Base-by-base conservation (phyloP, 2,888 invertebrate species). In the Phaedon cochleariae region DNA sequence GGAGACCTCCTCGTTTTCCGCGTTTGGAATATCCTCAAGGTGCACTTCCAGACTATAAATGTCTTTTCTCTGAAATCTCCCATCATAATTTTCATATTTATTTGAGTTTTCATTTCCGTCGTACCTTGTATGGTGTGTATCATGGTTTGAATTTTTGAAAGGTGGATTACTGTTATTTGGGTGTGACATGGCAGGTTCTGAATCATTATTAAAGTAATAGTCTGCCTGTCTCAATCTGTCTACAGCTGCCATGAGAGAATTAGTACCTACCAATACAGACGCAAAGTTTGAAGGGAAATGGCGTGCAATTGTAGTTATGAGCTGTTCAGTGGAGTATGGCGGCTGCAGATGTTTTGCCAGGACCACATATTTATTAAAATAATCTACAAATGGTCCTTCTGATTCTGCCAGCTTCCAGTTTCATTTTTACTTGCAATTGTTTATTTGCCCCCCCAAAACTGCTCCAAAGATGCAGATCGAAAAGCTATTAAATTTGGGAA, bases 281-380 rank as follows among this genome's bases (percentile, higher is more conserved):
- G 57, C 31, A 7, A 57, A 10, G 20, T 34, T 29, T 22, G 45
- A 18, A 18, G 31, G 29, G 10, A 58, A 58, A 26, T 58, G 46
- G 12, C 46, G 22, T 9, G 58, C 58, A 41, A 58, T 58, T 29
- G 58, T 58, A 46, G 26, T 3, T 45, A 58, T 20, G 12, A 58
- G 46, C 17, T 46, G 58, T 20, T 41, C 7, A n/a, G 15, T 7
- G 18, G 22, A 17, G 41, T 58, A 58, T 5, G 58, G 57, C 7
- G 45, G 46, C 4, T 58, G 17, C n/a, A 58, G 10, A 21, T 58
- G 22, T 21, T 21, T 58, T 15, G 58, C 45, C 48, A 58, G 20
- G 22, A 21, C 22, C 5, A 58, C 21, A 37, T 61, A 59, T 34
- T 58, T 51, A 20, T 53, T 58, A 59, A 60, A 63, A 55, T 65